phyloP scores from a whole-genome alignment of 2,113 vertebrate genomes.

The Mesembrinibis cayennensis region DNA sequence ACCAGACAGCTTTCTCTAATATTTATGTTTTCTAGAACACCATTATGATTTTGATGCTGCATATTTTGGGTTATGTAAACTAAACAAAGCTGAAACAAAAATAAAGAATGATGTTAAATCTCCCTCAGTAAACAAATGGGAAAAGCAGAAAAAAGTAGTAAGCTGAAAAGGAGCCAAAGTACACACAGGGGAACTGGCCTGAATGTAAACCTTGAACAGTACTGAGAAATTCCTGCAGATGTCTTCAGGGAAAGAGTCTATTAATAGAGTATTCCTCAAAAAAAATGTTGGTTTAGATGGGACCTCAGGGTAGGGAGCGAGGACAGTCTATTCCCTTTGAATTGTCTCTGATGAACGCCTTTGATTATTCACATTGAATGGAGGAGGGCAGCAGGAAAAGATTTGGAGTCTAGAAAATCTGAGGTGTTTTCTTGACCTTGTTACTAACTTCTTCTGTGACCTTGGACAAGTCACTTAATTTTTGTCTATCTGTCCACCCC shows the following conservation, averaged over 20 bases:
- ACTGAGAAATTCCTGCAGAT: constrained; percentile 31
- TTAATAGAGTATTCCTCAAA: constrained; percentile 5
- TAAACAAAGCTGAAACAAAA: constrained; percentile 70
- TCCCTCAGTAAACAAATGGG: constrained; percentile 23
- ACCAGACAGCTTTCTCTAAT: constrained; percentile 24
- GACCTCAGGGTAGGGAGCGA: not conserved
- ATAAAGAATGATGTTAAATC: constrained; percentile 11
- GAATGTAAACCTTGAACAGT: constrained; percentile 11
- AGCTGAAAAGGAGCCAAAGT: constrained; percentile 32
- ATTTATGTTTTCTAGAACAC: constrained; percentile 51
- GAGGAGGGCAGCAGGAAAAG: not conserved
- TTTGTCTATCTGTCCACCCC: not conserved
- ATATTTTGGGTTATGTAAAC: constrained; percentile 48
- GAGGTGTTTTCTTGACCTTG: not conserved
- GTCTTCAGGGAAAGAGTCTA: constrained; percentile 13
- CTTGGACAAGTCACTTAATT: not conserved
- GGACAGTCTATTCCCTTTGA: not conserved
- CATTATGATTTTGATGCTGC: constrained; percentile 39
- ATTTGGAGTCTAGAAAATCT: not conserved
- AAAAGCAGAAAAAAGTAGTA: constrained; percentile 10
- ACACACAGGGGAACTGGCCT: constrained; percentile 36
- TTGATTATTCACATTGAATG: not conserved
- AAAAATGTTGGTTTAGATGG: not conserved
- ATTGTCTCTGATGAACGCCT: not conserved
- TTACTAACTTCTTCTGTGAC: not conserved